These are phyloP conservation scores for Spodoptera picta DNA, from an alignment of 2,888 invertebrate species.

Conservation along the genomic window DNA sequence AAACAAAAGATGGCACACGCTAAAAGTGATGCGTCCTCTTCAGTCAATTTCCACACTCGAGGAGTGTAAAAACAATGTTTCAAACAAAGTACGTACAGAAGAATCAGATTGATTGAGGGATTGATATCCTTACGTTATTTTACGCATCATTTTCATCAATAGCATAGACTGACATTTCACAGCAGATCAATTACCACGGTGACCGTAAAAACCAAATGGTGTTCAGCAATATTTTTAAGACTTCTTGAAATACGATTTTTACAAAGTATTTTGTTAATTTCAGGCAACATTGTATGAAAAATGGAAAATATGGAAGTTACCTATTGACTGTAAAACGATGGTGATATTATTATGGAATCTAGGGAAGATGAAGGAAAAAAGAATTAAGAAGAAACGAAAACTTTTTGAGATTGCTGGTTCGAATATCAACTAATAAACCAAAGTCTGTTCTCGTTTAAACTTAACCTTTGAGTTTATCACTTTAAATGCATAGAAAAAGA, in stretches of 20 bases:
- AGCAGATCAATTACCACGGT: slow-evolving; percentile 22
- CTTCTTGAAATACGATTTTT: slow-evolving; percentile 15
- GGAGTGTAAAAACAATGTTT: background rate
- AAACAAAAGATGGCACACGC: too few relatives aligned
- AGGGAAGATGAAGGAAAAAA: too few relatives aligned
- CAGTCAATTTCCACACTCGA: too few relatives aligned
- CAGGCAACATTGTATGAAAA: slow-evolving; percentile 16
- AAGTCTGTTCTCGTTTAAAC: too few relatives aligned
- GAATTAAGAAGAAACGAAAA: too few relatives aligned
- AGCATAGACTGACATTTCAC: slow-evolving; percentile 43
- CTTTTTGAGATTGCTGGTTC: too few relatives aligned
- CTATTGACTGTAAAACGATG: background rate
- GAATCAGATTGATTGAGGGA: slow-evolving; percentile 16
- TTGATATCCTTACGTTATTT: slow-evolving; percentile 41
- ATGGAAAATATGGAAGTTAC: background rate
- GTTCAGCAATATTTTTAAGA: slow-evolving; percentile 35
- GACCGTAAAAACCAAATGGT: slow-evolving; percentile 39
- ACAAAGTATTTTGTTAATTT: slow-evolving; percentile 27
- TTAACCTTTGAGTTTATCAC: too few relatives aligned
- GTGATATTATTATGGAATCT: too few relatives aligned
- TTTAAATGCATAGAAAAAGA: too few relatives aligned
- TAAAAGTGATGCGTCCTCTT: too few relatives aligned
- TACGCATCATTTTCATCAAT: slow-evolving; percentile 41
- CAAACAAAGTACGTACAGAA: slow-evolving; percentile 3
- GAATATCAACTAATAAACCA: too few relatives aligned